A percentile compares a stretch with the other conserved stretches of the same genome.
phyloP scores from a whole-genome alignment of 2,113 vertebrate genomes.

The Microtus pennsylvanicus region DNA sequence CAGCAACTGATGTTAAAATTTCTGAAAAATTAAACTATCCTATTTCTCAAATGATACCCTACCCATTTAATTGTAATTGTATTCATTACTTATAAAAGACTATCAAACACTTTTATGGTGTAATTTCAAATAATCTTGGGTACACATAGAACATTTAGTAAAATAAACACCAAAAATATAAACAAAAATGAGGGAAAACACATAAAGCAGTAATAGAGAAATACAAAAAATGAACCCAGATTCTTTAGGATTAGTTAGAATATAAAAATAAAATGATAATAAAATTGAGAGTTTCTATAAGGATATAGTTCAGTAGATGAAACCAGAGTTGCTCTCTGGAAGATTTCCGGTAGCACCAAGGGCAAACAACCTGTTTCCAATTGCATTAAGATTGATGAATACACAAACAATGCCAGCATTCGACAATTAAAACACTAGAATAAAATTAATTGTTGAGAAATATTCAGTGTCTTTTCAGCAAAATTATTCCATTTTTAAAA shows the following conservation, averaged over 20 bases:
- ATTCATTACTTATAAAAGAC: conserved; percentile 12
- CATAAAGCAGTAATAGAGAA: neutral
- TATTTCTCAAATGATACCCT: conserved; percentile 6
- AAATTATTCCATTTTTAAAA: neutral
- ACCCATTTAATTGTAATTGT: conserved; percentile 45
- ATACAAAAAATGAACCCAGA: neutral
- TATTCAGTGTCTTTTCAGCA: neutral
- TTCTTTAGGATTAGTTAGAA: neutral
- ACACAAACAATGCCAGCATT: neutral
- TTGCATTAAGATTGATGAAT: neutral
- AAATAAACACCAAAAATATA: neutral
- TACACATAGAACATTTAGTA: neutral
- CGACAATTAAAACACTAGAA: neutral
- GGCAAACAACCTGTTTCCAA: neutral
- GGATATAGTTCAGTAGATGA: neutral
- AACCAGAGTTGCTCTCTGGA: neutral
- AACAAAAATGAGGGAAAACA: neutral
- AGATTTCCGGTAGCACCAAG: neutral
- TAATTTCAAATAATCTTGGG: conserved; percentile 10
- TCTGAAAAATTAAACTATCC: conserved; percentile 49
- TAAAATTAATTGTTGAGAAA: neutral
- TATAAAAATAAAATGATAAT: neutral
- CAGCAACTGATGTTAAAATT: conserved; percentile 43
- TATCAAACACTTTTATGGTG: neutral
- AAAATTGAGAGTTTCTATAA: neutral